These are phyloP conservation scores for Drosophila leontia DNA, from an alignment of 1,140 invertebrate genomes.

Conservation along the genomic window DNA sequence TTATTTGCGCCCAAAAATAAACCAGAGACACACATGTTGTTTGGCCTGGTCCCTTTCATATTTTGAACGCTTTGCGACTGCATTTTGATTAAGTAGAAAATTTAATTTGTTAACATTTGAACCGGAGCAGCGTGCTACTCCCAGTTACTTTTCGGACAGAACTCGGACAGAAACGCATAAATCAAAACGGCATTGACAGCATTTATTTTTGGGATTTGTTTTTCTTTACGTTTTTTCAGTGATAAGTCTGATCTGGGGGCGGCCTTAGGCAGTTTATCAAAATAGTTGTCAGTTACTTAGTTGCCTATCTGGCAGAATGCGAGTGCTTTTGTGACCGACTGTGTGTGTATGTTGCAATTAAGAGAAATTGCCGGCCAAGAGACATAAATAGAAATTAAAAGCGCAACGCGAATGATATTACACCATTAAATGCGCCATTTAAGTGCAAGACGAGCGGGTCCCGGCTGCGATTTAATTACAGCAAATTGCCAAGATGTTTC, in stretches of 20 bases:
- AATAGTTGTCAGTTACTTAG: conserved; percentile 65
- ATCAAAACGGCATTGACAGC: conserved; percentile 73
- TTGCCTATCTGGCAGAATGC: conserved; percentile 24
- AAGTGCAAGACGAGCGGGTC: conserved; percentile 68
- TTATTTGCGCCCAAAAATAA: conserved; percentile 73
- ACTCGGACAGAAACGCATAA: conserved; percentile 59
- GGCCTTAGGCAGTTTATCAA: conserved; percentile 68
- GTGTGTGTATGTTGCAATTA: conserved; percentile 57
- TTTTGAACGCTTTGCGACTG: conserved; percentile 52
- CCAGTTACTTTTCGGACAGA: conserved; percentile 40
- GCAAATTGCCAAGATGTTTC: conserved; percentile 75
- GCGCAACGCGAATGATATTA: conserved; percentile 77
- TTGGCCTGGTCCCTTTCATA: conserved; percentile 68
- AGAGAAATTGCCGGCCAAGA: conserved; percentile 72
- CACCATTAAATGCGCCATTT: conserved; percentile 81
- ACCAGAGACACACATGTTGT: conserved; percentile 38
- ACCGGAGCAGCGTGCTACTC: conserved; percentile 28
- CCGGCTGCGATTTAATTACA: conserved; percentile 70
- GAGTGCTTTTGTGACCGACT: not conserved
- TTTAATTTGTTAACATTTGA: conserved; percentile 76
- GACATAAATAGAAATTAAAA: conserved; percentile 83
- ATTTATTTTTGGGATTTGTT: conserved; percentile 13
- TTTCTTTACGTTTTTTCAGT: conserved; percentile 44
- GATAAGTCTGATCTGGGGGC: conserved; percentile 70
- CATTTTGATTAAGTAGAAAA: conserved; percentile 81